These are phyloP conservation scores for Trichopria drosophilae DNA, from an alignment of 2,888 invertebrate species.

Conservation along the genomic window DNA sequence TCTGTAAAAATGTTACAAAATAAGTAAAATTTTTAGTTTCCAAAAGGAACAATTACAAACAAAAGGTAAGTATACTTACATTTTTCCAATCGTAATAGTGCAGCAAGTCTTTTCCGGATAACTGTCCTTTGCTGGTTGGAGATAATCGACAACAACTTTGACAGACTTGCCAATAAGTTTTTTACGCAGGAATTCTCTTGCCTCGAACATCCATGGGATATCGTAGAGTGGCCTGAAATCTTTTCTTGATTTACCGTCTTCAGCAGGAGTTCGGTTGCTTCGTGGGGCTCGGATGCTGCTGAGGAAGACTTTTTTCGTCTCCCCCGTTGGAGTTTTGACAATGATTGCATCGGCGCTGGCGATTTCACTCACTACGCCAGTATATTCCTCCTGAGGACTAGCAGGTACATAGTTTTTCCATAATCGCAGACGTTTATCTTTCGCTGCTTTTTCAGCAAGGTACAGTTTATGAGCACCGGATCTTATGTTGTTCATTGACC, in stretches of 20 bases:
- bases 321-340: constrained; percentile 77
- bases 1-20: constrained; percentile 61
- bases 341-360: constrained; percentile 92
- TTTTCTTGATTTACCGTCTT: constrained; percentile 73
- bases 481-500: constrained; percentile 83
- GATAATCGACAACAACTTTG: constrained; percentile 90
- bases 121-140: constrained; percentile 90
- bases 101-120: constrained; percentile 96
- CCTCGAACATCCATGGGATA: constrained; percentile 98
- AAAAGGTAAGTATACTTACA: constrained; percentile 60
- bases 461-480: constrained; percentile 81
- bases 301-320: constrained; percentile 88
- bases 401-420: constrained; percentile 91
- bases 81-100: constrained; percentile 82
- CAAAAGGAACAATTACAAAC: background rate
- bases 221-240: constrained; percentile 92
- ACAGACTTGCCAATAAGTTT: constrained; percentile 95
- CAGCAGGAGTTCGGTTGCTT: constrained; percentile 63
- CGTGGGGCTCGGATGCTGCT: constrained; percentile 95
- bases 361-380: constrained; percentile 84
- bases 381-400: constrained; percentile 75
- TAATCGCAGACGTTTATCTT: constrained; percentile 80
- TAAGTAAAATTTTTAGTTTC: constrained; percentile 13
- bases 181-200: constrained; percentile 93
- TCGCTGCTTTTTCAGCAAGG: constrained; percentile 83